A percentile compares a stretch with the other conserved stretches of the same genome.
Evolutionary conservation across 1,140 invertebrate species (phyloP).

Genomic region (Lepeophtheirus salmonis): DNA sequence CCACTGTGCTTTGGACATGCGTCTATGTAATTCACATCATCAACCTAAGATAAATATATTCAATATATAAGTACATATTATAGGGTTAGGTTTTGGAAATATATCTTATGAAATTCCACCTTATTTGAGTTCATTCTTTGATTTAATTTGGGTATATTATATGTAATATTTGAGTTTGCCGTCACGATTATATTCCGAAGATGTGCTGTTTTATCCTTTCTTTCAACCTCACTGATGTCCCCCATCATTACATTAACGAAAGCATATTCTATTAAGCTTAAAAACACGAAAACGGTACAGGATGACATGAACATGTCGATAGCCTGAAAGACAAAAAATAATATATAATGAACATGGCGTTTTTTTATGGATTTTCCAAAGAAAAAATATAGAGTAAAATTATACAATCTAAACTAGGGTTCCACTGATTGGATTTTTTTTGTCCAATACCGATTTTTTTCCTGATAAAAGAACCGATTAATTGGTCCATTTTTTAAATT

Average conservation of each 20-base stretch:
- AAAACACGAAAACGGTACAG: constrained; percentile 74
- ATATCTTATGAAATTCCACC: neutral
- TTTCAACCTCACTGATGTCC: constrained; percentile 19
- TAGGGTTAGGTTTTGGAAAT: too few species aligned
- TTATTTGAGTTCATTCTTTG: neutral
- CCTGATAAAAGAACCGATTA: too few species aligned
- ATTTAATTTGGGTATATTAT: neutral
- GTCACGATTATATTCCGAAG: constrained; percentile 17
- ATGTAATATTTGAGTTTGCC: neutral
- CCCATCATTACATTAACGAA: constrained; percentile 82
- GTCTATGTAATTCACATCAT: neutral
- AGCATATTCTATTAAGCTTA: constrained; percentile 78
- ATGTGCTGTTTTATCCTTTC: constrained; percentile 12
- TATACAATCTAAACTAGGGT: too few species aligned
- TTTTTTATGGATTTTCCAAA: too few species aligned
- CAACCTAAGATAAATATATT: too few species aligned
- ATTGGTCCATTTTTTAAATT: too few species aligned
- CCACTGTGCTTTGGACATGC: neutral
- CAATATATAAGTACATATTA: too few species aligned
- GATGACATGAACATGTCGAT: constrained; percentile 86
- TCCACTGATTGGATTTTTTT: too few species aligned
- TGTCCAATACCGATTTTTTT: too few species aligned
- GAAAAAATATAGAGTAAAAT: too few species aligned
- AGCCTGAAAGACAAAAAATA: constrained; percentile 30
- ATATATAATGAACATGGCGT: too few species aligned